These are phyloP conservation scores for Drosophila biarmipes DNA, from an alignment of 1,140 invertebrate genomes.

Conservation along the genomic window DNA sequence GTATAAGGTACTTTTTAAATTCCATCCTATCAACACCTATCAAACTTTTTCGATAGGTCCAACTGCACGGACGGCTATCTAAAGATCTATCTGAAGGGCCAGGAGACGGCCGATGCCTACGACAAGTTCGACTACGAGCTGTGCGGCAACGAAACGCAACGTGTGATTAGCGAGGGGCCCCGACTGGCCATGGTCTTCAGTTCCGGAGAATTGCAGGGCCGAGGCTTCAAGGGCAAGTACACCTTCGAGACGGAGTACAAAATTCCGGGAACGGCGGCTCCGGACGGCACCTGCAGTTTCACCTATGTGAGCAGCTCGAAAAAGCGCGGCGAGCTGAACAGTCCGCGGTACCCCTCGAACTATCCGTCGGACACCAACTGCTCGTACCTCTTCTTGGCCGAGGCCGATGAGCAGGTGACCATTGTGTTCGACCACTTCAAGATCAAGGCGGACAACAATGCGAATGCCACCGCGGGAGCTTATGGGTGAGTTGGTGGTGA, in stretches of 20 bases:
- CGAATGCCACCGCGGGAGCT: constrained; percentile 87
- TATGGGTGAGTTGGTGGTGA: constrained; percentile 85
- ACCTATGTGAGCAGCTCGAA: constrained; percentile 94
- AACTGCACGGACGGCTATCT: constrained; percentile 95
- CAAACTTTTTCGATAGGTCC: constrained; percentile 82
- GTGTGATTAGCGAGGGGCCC: constrained; percentile 94
- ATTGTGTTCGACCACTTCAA: constrained; percentile 97
- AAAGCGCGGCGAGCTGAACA: constrained; percentile 96
- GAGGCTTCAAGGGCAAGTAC: constrained; percentile 93
- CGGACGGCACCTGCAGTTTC: constrained; percentile 95
- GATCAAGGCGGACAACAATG: constrained; percentile 88
- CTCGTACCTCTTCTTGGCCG: constrained; percentile 94
- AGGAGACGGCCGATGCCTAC: constrained; percentile 95
- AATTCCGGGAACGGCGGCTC: constrained; percentile 96
- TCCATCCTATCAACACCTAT: too few relatives aligned
- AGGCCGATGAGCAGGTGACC: constrained; percentile 95
- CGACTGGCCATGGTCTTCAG: constrained; percentile 96
- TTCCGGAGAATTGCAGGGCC: constrained; percentile 93
- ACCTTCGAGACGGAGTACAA: constrained; percentile 90
- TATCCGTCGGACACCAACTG: constrained; percentile 97
- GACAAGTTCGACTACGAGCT: constrained; percentile 97
- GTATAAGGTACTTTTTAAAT: too few relatives aligned
- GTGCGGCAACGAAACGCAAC: constrained; percentile 91
- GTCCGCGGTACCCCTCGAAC: constrained; percentile 97
- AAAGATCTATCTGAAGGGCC: constrained; percentile 95